A percentile compares a stretch with the other conserved stretches of the same genome.
Evolutionary conservation across 2,888 invertebrate genomes (phyloP).

Genomic region (Tridacna crocea): DNA sequence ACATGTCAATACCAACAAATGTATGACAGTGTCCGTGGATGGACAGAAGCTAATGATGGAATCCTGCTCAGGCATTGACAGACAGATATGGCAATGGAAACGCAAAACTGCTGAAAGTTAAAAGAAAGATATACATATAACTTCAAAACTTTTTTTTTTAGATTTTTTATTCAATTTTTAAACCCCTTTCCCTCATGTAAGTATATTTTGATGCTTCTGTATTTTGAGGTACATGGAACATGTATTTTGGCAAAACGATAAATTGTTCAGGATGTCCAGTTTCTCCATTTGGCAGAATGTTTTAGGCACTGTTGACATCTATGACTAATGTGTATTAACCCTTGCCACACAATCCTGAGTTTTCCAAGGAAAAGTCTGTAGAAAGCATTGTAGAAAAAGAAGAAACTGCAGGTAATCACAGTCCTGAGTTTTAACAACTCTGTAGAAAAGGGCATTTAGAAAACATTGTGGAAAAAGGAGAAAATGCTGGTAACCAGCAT

Average conservation of each 20-base stretch:
- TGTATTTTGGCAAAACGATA: background rate
- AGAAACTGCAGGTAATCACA: too few relatives aligned
- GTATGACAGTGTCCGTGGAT: slow-evolving; percentile 81
- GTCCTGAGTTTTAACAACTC: too few relatives aligned
- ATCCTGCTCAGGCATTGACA: slow-evolving; percentile 77
- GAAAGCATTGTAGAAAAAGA: too few relatives aligned
- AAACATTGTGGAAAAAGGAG: too few relatives aligned
- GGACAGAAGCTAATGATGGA: slow-evolving; percentile 81
- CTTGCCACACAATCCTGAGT: background rate
- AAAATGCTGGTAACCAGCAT: too few relatives aligned
- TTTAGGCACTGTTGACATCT: background rate
- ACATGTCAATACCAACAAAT: slow-evolving; percentile 81
- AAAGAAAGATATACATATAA: slow-evolving; percentile 1
- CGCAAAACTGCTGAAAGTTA: slow-evolving; percentile 66
- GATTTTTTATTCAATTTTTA: background rate
- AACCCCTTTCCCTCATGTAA: background rate
- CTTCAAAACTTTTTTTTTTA: too few relatives aligned
- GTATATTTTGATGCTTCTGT: background rate
- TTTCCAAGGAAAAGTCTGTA: background rate
- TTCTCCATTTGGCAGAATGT: background rate
- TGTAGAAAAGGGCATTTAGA: too few relatives aligned
- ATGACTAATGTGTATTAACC: too few relatives aligned
- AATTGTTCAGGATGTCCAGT: background rate
- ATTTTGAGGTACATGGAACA: background rate
- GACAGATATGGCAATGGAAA: slow-evolving; percentile 83